phyloP scores from a whole-genome alignment of 35 echinoderm and acorn worm species.

The Heliocidaris tuberculata region DNA sequence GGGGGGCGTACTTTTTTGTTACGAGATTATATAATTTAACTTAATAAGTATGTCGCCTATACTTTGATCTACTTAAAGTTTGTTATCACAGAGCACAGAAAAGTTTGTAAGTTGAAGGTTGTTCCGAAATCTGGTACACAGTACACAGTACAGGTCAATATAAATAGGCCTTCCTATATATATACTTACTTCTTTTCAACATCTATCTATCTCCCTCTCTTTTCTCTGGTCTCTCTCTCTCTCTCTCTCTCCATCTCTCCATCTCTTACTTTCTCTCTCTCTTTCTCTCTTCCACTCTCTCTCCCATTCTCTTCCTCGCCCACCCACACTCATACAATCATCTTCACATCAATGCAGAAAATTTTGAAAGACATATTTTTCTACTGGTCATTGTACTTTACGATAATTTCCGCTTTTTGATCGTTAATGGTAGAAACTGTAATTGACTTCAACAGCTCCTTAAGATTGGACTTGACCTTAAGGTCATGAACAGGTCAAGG shows the following conservation, averaged over 20 bases:
- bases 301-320: background rate
- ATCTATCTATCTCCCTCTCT: too few species aligned
- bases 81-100: background rate
- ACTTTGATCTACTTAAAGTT: background rate
- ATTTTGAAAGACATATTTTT: background rate
- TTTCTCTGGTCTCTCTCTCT: background rate
- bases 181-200: too few species aligned
- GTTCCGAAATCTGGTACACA: background rate
- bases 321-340: background rate
- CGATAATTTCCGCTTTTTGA: background rate
- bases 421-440: background rate
- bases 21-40: background rate
- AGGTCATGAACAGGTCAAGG: background rate
- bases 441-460: slow-evolving; percentile 16
- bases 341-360: background rate
- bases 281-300: background rate
- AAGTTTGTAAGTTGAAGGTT: background rate
- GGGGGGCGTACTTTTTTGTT: background rate
- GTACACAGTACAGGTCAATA: background rate
- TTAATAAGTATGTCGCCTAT: background rate
- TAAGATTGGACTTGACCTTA: background rate
- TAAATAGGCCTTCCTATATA: background rate
- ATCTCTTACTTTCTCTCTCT: too few species aligned
- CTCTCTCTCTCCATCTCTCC: background rate
- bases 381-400: background rate